These are phyloP conservation scores for Haemorhous mexicanus DNA, from an alignment of 2,113 vertebrate genomes.

Conservation along the genomic window DNA sequence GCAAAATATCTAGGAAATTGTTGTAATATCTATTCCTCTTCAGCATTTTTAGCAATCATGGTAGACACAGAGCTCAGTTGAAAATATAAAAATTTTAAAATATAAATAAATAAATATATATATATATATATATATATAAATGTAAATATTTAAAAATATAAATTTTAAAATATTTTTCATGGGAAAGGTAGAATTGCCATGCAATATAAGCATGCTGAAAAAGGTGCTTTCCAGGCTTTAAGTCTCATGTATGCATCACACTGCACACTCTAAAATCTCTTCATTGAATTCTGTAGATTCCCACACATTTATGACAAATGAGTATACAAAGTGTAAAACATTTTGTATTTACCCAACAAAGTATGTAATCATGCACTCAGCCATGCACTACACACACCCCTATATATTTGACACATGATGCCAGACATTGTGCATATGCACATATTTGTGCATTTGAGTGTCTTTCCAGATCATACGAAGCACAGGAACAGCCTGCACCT, in stretches of 20 bases:
- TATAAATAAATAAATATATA: no score
- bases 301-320: neutral
- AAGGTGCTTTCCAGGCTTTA: neutral
- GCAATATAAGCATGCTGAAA: neutral
- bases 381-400: neutral
- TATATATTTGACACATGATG: neutral
- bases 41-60: neutral
- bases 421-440: neutral
- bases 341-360: neutral
- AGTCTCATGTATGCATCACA: fast-evolving
- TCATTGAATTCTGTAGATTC: neutral
- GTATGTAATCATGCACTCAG: neutral
- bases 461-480: neutral
- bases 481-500: neutral
- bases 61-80: neutral
- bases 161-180: neutral
- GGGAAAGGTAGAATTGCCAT: neutral
- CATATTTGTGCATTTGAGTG: neutral
- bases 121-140: no score
- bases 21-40: neutral
- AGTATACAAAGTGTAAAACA: neutral
- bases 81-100: neutral
- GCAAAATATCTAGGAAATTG: neutral
- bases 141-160: no score
- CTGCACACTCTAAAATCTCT: neutral